Conservation (phyloP, 2,888 invertebrate species). For the Macrosoma leucophasiata region DNA sequence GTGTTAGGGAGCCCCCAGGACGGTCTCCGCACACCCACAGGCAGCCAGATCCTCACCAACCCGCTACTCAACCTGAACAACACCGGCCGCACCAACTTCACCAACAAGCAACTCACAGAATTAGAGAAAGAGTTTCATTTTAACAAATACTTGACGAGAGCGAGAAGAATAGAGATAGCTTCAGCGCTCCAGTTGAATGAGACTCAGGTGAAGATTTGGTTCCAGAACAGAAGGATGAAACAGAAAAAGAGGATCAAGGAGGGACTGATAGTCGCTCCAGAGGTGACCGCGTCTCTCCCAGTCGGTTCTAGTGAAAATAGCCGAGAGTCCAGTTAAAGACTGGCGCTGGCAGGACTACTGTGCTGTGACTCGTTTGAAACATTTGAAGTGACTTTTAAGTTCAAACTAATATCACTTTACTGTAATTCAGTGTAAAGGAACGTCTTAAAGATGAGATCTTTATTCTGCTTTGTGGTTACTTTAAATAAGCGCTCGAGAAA, state of each 20-base stretch:
- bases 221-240: constrained; percentile 99
- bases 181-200: constrained; percentile 97
- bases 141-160: constrained; percentile 98
- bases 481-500: no score
- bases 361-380: no score
- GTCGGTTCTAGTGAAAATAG: constrained; percentile 82
- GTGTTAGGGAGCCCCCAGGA: constrained; percentile 69
- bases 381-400: no score
- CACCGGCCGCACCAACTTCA: constrained; percentile 98
- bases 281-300: constrained; percentile 62
- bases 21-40: constrained; percentile 64
- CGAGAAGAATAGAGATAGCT: constrained; percentile 98
- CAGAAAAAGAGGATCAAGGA: constrained; percentile 98
- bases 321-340: constrained; percentile 78
- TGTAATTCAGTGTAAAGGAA: no score
- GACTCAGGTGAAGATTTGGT: constrained; percentile 99
- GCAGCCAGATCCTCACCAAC: constrained; percentile 63
- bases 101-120: constrained; percentile 99
- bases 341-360: constrained; percentile 5
- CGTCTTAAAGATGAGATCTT: no score
- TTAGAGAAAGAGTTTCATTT: constrained; percentile 99
- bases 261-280: constrained; percentile 80
- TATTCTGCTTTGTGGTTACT: no score
- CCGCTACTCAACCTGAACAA: constrained; percentile 79
- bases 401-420: no score